phyloP scores from a whole-genome alignment of 2,888 invertebrate genomes.

The Tipula helvola region DNA sequence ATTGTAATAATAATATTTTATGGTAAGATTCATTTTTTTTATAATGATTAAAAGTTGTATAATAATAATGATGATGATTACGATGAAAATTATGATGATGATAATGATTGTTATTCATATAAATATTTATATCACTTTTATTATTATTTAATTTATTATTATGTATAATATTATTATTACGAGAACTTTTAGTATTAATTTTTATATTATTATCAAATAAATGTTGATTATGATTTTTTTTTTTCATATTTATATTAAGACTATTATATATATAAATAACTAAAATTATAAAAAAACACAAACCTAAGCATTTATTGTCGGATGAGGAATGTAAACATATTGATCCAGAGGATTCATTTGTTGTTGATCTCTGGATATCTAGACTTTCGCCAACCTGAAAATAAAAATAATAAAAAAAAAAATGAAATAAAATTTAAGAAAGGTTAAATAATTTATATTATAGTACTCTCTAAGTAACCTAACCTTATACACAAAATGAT shows the following conservation, averaged over 20 bases:
- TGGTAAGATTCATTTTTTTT: not conserved
- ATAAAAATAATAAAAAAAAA: not conserved
- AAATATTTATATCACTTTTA: not conserved
- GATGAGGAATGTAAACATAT: constrained; percentile 31
- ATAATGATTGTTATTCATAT: not conserved
- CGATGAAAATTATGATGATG: not conserved
- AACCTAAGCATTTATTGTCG: constrained; percentile 26
- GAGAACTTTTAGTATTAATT: not conserved
- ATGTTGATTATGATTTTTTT: not conserved
- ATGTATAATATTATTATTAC: not conserved
- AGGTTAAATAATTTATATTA: too few species aligned
- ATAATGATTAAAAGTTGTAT: not conserved
- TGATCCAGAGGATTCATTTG: constrained; percentile 29
- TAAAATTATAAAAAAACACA: constrained; percentile 9
- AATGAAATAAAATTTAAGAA: too few species aligned
- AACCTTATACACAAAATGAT: too few species aligned
- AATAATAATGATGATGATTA: not conserved
- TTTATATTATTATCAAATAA: not conserved
- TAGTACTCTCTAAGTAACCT: too few species aligned
- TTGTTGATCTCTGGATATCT: constrained; percentile 24
- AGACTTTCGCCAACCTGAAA: constrained; percentile 34
- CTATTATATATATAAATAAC: constrained; percentile 1
- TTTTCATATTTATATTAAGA: not conserved
- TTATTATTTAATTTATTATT: not conserved
- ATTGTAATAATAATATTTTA: not conserved